Conservation (phyloP, 2,113 vertebrate genomes). For the Entomyzon cyanotis region DNA sequence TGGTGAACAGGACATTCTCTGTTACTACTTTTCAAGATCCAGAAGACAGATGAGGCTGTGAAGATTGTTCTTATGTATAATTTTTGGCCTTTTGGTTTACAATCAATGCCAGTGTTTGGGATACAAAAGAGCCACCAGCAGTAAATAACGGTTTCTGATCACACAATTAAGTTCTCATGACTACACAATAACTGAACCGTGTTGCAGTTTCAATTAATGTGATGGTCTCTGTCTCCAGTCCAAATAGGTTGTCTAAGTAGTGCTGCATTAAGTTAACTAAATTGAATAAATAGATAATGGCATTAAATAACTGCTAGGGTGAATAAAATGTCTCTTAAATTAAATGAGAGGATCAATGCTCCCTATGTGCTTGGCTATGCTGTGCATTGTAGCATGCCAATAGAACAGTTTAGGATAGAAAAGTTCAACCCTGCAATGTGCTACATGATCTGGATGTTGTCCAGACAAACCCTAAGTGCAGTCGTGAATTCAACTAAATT, state of each 20-base stretch:
- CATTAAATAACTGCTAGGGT: neutral
- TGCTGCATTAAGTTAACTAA: constrained; percentile 1
- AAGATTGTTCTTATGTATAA: neutral
- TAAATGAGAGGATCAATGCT: neutral
- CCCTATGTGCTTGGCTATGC: neutral
- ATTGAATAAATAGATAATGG: neutral
- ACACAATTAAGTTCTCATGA: constrained; percentile 8
- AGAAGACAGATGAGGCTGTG: neutral
- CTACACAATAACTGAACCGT: neutral
- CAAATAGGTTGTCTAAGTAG: neutral
- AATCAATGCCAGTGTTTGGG: neutral
- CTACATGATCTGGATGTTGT: neutral
- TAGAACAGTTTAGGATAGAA: neutral
- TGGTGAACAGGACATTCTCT: neutral
- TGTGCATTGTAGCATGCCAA: neutral
- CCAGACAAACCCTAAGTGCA: neutral
- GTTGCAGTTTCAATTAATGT: neutral
- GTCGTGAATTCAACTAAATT: neutral
- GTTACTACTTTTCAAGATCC: neutral
- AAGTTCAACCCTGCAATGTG: neutral
- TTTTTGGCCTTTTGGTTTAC: neutral
- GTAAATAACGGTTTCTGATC: neutral
- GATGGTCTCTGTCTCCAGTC: neutral
- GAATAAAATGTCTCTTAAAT: neutral
- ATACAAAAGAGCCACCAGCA: neutral